These are phyloP conservation scores for Astur gentilis DNA, from an alignment of 2,113 vertebrate species.

Conservation along the genomic window DNA sequence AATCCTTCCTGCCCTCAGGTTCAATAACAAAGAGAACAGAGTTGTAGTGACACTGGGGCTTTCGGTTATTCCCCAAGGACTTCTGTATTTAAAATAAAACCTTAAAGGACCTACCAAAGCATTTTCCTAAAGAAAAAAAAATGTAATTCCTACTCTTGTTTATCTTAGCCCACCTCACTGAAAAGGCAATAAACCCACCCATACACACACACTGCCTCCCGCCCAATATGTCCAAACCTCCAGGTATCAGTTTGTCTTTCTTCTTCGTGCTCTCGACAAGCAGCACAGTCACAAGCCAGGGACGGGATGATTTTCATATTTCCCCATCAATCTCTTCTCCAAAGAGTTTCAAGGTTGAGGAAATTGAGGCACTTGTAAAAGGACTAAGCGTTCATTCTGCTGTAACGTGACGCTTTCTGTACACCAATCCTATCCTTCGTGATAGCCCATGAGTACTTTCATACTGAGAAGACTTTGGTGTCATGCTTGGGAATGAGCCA, in stretches of 20 bases:
- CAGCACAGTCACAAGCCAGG: not conserved
- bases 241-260: not conserved
- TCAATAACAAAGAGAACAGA: not conserved
- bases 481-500: not conserved
- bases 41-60: not conserved
- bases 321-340: not conserved
- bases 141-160: not conserved
- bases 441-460: not conserved
- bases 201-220: rapidly evolving
- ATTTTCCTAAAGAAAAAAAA: not conserved
- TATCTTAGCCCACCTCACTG: not conserved
- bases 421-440: no score
- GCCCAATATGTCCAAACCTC: rapidly evolving
- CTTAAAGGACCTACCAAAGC: not conserved
- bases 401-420: not conserved
- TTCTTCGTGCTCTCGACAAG: rapidly evolving
- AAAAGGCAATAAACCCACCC: not conserved
- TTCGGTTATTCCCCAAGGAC: not conserved
- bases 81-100: not conserved
- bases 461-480: not conserved
- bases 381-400: not conserved
- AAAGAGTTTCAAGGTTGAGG: not conserved
- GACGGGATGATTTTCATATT: rapidly evolving
- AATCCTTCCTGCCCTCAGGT: not conserved
- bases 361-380: not conserved